Evolutionary conservation across 2,888 invertebrate genomes (phyloP).

Genomic region (Tiliacea citrago): DNA sequence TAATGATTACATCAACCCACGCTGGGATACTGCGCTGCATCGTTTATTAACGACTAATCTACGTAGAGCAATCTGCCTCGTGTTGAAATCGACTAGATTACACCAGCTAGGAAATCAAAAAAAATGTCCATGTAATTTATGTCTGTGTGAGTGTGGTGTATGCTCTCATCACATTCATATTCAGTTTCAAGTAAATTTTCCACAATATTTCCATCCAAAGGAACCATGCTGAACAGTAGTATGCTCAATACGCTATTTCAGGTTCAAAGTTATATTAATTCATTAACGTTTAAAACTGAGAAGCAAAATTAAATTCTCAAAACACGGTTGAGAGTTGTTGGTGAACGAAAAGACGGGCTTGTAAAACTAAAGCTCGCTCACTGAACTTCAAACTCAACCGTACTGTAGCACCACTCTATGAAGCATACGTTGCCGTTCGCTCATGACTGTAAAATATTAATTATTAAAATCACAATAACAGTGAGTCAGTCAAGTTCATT

Average conservation of each 20-base stretch:
- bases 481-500: constrained; percentile 19
- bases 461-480: constrained; percentile 45
- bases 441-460: constrained; percentile 33
- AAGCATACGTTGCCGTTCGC: constrained; percentile 24
- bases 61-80: constrained; percentile 6
- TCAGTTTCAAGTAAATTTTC: background rate
- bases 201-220: background rate
- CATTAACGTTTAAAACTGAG: constrained; percentile 16
- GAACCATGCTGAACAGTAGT: background rate
- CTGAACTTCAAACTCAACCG: constrained; percentile 44
- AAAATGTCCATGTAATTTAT: no score
- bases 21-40: constrained; percentile 5
- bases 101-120: no score
- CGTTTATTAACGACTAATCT: constrained; percentile 22
- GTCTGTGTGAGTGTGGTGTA: background rate
- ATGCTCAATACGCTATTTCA: constrained; percentile 5
- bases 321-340: constrained; percentile 28
- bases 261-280: constrained; percentile 35
- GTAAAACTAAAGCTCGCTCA: constrained; percentile 44
- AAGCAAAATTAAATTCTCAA: constrained; percentile 38
- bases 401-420: constrained; percentile 34
- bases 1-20: constrained; percentile 42
- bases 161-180: background rate
- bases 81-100: constrained; percentile 10
- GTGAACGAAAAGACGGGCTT: constrained; percentile 36